Evolutionary conservation across 92 coral and sea anemone species (phyloP), one percentile per base, ranked within the genome.

Genomic region (Parazoanthus swiftii): DNA sequence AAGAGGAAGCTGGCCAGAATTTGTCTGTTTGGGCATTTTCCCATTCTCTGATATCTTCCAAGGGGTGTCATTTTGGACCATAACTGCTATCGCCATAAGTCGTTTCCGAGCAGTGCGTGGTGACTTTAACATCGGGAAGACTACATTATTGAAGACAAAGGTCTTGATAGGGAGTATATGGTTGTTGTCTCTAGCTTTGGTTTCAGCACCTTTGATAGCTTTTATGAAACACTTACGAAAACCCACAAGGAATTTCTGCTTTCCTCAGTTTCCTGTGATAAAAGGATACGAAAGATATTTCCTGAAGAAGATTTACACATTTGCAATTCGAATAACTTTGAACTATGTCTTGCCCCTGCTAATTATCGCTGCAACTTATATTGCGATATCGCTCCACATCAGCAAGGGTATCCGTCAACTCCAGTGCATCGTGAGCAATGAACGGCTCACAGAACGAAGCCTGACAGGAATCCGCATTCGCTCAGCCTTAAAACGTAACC

Each of bases 1-100:
- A 81, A 6, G 68, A 3, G 85, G 85, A 16, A 21, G 29, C 25
- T 81, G 85, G 85, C 85, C 85, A 18, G 16, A 81, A 25, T 59
- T 81, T 36, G 48, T 81, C 13, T 81, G 85, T 81, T 36, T 56
- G 7, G 67, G 85, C 18, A 3, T 81, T 59, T 81, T 58, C 0
- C 85, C 85, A 9, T 10, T 81, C 26, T 81, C 85, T n/a, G 85
- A 81, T n/a, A 59, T 81, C 73, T 81, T 81, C 48, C 85, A 81
- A 81, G 85, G 85, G 0, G 85, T 81, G 11, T 81, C 85, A 21
- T 59, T 81, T 20, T 81, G 85, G 85, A 81, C 85, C 7, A 63
- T 81, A 63, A 65, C 85, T 0, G 51, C 85, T 1, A 59, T 81
- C 50, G 85, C 85, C 5, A 35, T 81, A 23, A 81, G 85, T 37